Evolutionary conservation across 1,140 invertebrate genomes (phyloP), one percentile per base, ranked within the genome.

Genomic region (Drosophila takahashii): DNA sequence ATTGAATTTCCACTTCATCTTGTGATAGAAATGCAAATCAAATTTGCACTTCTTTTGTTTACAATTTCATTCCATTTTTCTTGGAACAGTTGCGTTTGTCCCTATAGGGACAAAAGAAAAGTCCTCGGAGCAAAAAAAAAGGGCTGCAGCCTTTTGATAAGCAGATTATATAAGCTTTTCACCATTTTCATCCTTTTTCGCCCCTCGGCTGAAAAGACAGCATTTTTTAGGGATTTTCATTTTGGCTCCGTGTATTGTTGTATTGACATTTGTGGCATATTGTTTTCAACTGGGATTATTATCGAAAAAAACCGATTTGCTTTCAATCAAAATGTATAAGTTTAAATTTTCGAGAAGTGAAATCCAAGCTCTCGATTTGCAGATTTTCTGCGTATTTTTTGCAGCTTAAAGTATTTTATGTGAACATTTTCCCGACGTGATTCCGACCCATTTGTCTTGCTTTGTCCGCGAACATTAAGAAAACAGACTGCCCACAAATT

Each of bases 131-230:
- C 2, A 42, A 52, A 57, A 42, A 52, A 57, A 56, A 50, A 44
- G 57, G 48, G 36, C 37, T 65, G 78, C 64, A 86, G 58, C 54
- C 61, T 59, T 62, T 72, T 81, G 79, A 87, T 86, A 86, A 86
- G 70, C 75, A 87, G 79, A 86, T 86, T 86, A 86, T 86, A 86
- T 86, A 64, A 42, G 78, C 73, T 66, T 76, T 70, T 48, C 52
- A 66, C 53, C 56, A 77, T 65, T 53, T 62, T 39, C 44, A 48
- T 79, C 57, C 72, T 51, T 77, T 77, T 80, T 59, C 50, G 39
- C 47, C 65, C 16, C 39, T 36, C 36, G 32, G 45, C 44, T 34
- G n/a, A 22, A 22, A 22, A 22, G 22, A 22, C 22, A 41, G 22
- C 29, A 58, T 61, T 53, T 67, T 78, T 78, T 53, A 11, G 41